These are phyloP conservation scores for Andrena hattorfiana DNA, from an alignment of 2,888 invertebrate species.

Conservation along the genomic window DNA sequence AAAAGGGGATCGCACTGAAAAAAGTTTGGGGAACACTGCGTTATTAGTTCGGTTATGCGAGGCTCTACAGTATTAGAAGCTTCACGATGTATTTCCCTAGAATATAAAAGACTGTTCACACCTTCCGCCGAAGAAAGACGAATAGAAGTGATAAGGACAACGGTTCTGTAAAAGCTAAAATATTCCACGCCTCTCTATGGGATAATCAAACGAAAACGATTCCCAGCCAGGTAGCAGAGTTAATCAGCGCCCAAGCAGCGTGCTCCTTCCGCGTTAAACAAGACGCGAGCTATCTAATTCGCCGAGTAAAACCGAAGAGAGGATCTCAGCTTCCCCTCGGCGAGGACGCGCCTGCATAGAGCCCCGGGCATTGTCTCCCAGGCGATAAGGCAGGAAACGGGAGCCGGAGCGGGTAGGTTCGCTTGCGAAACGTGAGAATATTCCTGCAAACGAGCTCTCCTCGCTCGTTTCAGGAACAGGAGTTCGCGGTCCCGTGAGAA, in stretches of 20 bases:
- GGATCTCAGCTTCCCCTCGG: slow-evolving; percentile 9
- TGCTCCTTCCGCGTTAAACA: background rate
- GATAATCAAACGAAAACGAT: background rate
- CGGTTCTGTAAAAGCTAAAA: too few species aligned
- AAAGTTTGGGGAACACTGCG: too few species aligned
- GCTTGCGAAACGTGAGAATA: slow-evolving; percentile 61
- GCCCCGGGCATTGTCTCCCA: slow-evolving; percentile 43
- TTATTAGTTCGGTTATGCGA: too few species aligned
- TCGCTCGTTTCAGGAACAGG: slow-evolving; percentile 31
- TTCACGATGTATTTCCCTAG: too few species aligned
- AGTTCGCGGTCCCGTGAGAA: slow-evolving; percentile 64
- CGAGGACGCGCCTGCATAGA: background rate
- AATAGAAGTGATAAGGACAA: too few species aligned
- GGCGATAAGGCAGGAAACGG: slow-evolving; percentile 59
- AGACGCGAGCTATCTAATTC: slow-evolving; percentile 8
- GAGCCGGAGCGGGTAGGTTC: slow-evolving; percentile 32
- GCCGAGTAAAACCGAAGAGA: slow-evolving; percentile 33
- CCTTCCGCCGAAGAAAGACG: too few species aligned
- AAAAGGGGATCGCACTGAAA: too few species aligned
- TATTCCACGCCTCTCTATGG: too few species aligned
- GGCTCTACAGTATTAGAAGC: too few species aligned
- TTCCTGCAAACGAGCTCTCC: slow-evolving; percentile 35
- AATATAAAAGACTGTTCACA: too few species aligned
- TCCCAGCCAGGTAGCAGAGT: background rate
- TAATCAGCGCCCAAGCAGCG: background rate